A percentile compares a stretch with the other conserved stretches of the same genome.
These are phyloP conservation scores for Papilio dardanus DNA, from an alignment of 1,140 invertebrate species.

Conservation along the genomic window DNA sequence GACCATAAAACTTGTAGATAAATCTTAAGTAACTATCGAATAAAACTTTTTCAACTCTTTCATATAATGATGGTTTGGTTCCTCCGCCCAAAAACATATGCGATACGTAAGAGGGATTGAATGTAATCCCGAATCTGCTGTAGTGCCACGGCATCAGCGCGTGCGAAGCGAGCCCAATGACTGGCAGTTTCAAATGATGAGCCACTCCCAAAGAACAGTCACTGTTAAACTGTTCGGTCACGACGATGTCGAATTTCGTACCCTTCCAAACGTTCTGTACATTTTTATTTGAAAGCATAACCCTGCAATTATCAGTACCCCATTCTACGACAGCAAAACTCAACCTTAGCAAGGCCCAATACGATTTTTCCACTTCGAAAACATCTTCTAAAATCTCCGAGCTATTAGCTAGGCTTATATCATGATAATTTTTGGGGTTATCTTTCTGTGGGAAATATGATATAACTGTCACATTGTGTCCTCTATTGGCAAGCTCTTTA, in stretches of 20 bases:
- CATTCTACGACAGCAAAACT: constrained; percentile 44
- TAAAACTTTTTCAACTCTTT: constrained; percentile 25
- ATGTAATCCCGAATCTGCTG: constrained; percentile 80
- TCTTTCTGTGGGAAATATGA: constrained; percentile 84
- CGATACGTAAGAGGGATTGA: constrained; percentile 82
- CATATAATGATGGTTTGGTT: constrained; percentile 70
- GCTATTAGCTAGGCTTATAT: constrained; percentile 80
- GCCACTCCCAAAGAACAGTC: constrained; percentile 86
- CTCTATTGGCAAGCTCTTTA: constrained; percentile 84
- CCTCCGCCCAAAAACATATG: constrained; percentile 78
- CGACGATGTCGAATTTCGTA: constrained; percentile 85
- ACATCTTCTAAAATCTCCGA: constrained; percentile 55
- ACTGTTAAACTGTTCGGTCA: constrained; percentile 86
- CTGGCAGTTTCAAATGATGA: constrained; percentile 84
- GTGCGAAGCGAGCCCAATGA: constrained; percentile 83
- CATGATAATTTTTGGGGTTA: constrained; percentile 83
- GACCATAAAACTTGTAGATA: constrained; percentile 11
- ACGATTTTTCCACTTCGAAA: constrained; percentile 56
- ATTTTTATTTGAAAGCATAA: constrained; percentile 60
- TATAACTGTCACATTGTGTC: constrained; percentile 89
- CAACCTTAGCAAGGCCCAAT: constrained; percentile 49
- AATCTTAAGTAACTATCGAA: constrained; percentile 1
- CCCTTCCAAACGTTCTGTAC: constrained; percentile 71
- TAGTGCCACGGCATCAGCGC: constrained; percentile 83
- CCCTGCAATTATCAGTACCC: constrained; percentile 67